phyloP scores from a whole-genome alignment of 2,888 invertebrate species.

The Thysanoteuthis rhombus region DNA sequence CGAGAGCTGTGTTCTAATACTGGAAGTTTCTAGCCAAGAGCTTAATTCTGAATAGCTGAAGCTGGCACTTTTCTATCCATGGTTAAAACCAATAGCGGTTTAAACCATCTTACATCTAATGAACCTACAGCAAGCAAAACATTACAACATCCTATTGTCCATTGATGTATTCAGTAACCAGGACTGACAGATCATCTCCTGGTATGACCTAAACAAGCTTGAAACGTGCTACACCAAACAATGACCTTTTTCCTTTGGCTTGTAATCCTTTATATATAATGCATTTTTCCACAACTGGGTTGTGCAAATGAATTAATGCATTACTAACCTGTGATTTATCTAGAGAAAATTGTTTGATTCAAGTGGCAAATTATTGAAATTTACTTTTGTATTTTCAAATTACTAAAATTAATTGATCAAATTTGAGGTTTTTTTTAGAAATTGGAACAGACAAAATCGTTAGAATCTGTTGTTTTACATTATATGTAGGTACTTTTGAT shows the following conservation, averaged over 20 bases:
- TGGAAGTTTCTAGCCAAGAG: too few species aligned
- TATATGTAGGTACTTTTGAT: neutral
- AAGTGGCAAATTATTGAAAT: neutral
- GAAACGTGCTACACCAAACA: too few species aligned
- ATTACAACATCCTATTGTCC: too few species aligned
- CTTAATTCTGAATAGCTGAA: too few species aligned
- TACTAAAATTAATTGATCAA: neutral
- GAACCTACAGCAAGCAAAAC: too few species aligned
- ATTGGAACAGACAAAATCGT: neutral
- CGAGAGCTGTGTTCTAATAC: too few species aligned
- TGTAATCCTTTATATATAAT: neutral
- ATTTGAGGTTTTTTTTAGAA: neutral
- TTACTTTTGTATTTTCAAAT: neutral
- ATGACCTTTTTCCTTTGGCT: neutral
- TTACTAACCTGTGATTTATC: neutral
- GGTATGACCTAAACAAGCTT: too few species aligned
- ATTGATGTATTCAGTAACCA: too few species aligned
- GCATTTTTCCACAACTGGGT: neutral
- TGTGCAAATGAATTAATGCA: neutral
- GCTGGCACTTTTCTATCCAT: too few species aligned
- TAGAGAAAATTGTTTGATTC: neutral
- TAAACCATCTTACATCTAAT: too few species aligned
- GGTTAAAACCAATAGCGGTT: too few species aligned
- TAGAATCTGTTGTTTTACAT: neutral
- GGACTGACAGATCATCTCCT: too few species aligned